Percentiles rank a stretch among this genome's conserved stretches.
Conservation (phyloP, 2,888 invertebrate species). For the Eulithis prunata region DNA sequence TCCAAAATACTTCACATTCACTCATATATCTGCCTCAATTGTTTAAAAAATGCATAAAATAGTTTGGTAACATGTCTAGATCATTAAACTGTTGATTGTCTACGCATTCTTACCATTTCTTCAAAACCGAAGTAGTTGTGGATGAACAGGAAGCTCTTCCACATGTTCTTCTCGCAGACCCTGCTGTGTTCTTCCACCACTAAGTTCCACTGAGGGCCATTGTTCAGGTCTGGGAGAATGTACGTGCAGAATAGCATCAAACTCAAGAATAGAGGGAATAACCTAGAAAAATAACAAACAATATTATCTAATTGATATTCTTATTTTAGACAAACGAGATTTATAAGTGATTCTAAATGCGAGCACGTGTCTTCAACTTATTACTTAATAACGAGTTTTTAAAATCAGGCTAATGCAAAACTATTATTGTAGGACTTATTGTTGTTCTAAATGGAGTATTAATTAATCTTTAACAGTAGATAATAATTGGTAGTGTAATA, state of each 20-base stretch:
- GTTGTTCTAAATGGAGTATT: constrained; percentile 2
- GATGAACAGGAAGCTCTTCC: constrained; percentile 84
- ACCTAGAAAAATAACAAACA: constrained; percentile 55
- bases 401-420: constrained; percentile 9
- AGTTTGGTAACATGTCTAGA: no score
- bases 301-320: neutral
- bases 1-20: neutral
- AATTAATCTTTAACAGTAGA: constrained; percentile 6
- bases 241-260: constrained; percentile 84
- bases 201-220: constrained; percentile 84
- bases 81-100: neutral
- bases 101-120: constrained; percentile 75
- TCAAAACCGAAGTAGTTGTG: constrained; percentile 86
- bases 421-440: neutral
- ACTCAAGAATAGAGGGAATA: constrained; percentile 79
- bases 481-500: neutral
- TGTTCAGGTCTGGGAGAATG: constrained; percentile 79
- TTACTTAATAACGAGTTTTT: constrained; percentile 12
- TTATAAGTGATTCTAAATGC: constrained; percentile 27
- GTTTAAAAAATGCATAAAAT: no score
- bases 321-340: constrained; percentile 2
- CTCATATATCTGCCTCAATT: no score
- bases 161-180: constrained; percentile 83
- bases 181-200: constrained; percentile 82
- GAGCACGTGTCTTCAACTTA: constrained; percentile 27